These are phyloP conservation scores for Sylvicola cinctus DNA, from an alignment of 2,888 invertebrate species.

Conservation along the genomic window DNA sequence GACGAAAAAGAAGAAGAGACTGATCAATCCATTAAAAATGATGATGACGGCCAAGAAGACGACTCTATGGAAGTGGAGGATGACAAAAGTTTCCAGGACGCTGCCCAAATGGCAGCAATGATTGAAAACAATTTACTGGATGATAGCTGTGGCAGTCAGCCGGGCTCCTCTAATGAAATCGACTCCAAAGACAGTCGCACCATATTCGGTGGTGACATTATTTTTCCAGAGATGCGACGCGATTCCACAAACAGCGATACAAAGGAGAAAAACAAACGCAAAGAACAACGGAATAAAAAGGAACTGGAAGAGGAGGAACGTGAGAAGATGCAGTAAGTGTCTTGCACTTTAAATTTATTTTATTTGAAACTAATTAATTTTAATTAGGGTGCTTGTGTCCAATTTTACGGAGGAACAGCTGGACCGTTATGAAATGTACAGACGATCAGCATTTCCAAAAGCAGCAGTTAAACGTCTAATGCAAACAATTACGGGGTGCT, in stretches of 20 bases:
- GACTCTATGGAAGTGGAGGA: background rate
- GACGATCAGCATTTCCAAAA: slow-evolving; percentile 93
- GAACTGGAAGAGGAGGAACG: slow-evolving; percentile 86
- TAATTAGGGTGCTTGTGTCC: slow-evolving; percentile 76
- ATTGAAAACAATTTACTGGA: slow-evolving; percentile 1
- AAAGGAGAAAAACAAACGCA: too few relatives aligned
- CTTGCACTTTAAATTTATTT: slow-evolving; percentile 4
- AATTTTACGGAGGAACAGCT: slow-evolving; percentile 98
- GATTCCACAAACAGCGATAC: too few relatives aligned
- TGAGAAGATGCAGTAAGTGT: slow-evolving; percentile 81
- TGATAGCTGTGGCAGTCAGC: background rate
- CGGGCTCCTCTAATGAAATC: background rate
- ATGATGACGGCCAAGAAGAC: background rate
- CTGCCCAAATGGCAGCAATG: background rate
- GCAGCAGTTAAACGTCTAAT: slow-evolving; percentile 92
- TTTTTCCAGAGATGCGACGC: slow-evolving; percentile 2
- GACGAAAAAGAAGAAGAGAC: too few relatives aligned
- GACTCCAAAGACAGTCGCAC: background rate
- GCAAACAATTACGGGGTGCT: slow-evolving; percentile 93
- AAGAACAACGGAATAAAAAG: slow-evolving; percentile 53
- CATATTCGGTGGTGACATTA: slow-evolving; percentile 3
- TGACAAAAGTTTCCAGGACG: background rate
- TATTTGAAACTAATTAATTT: background rate
- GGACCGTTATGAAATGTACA: slow-evolving; percentile 95
- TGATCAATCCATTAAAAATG: too few relatives aligned